Conservation (phyloP, 2,888 invertebrate species). For the Hypolimnas misippus region DNA sequence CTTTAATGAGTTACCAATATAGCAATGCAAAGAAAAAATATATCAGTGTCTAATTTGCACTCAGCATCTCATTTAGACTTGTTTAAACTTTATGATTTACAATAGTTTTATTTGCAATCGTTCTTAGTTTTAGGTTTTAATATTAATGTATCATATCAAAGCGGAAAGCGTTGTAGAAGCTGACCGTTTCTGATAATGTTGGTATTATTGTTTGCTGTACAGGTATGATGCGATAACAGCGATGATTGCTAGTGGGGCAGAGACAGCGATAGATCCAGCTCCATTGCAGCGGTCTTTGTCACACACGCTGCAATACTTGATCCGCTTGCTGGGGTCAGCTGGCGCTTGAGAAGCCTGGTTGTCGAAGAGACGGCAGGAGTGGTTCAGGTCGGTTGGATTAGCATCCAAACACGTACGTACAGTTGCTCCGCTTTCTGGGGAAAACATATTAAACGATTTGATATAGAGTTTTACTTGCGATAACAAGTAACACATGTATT, state of each 20-base stretch:
- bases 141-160: constrained; percentile 15
- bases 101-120: not conserved
- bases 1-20: too few species aligned
- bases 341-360: constrained; percentile 45
- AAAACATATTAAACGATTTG: constrained; percentile 32
- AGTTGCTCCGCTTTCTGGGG: constrained; percentile 65
- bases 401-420: constrained; percentile 71
- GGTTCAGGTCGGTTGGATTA: constrained; percentile 61
- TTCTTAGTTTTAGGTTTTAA: not conserved
- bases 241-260: constrained; percentile 64
- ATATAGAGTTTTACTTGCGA: too few species aligned
- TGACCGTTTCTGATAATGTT: constrained; percentile 26
- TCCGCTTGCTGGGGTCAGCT: constrained; percentile 49
- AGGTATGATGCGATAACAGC: constrained; percentile 65
- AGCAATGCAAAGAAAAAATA: not conserved
- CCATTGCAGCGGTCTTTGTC: constrained; percentile 82
- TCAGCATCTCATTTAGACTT: constrained; percentile 4
- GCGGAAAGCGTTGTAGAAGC: constrained; percentile 35
- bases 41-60: not conserved
- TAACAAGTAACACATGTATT: too few species aligned
- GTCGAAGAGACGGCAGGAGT: constrained; percentile 61
- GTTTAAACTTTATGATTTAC: not conserved
- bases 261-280: constrained; percentile 63
- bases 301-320: constrained; percentile 74
- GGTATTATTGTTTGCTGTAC: constrained; percentile 67